A percentile compares a stretch with the other conserved stretches of the same genome.
Conservation (phyloP, 2,797 vertebrate species). For the Martes flavigula region DNA sequence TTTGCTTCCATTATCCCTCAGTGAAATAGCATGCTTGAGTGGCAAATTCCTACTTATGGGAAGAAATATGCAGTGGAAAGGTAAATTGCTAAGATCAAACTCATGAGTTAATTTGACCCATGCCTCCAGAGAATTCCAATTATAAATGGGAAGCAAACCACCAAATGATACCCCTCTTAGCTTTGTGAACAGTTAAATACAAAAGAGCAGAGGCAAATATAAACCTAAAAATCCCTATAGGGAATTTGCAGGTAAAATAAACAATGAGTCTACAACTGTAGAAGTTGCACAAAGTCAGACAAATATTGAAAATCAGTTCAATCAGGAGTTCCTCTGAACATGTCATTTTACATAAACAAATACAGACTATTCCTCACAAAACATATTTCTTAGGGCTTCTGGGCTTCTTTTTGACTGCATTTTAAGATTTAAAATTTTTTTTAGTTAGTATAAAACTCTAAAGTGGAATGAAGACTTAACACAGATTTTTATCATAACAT, state of each 20-base stretch:
- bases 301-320: not conserved
- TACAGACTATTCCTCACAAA: not conserved
- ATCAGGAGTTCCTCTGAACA: not conserved
- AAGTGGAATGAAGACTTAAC: not conserved
- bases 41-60: not conserved
- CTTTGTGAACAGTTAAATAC: slow-evolving; percentile 3
- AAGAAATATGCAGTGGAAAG: slow-evolving; percentile 13
- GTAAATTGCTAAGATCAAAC: slow-evolving; percentile 12
- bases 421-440: not conserved
- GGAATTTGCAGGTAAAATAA: not conserved
- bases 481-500: not conserved
- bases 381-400: not conserved
- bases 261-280: not conserved
- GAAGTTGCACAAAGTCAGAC: not conserved
- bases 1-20: not conserved
- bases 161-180: not conserved
- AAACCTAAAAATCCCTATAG: not conserved
- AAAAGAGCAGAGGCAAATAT: not conserved
- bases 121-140: not conserved
- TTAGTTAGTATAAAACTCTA: not conserved
- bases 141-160: not conserved
- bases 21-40: not conserved
- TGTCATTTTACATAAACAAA: not conserved
- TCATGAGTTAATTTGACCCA: slow-evolving; percentile 13
- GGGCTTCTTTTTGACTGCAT: not conserved